These are phyloP conservation scores for Phortica okadai DNA, from an alignment of 2,888 invertebrate species.

Conservation along the genomic window DNA sequence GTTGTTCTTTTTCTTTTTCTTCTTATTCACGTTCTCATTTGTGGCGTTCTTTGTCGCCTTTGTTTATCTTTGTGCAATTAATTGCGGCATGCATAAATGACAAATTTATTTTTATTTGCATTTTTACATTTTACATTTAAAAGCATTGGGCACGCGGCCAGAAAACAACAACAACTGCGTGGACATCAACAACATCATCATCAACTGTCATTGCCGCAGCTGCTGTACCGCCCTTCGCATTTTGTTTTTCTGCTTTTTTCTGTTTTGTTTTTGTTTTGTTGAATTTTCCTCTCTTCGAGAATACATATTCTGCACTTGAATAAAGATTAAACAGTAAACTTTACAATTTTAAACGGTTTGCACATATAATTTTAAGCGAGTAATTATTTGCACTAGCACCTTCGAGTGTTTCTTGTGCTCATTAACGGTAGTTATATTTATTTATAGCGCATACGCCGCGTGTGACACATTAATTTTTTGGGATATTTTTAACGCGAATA, in stretches of 20 bases:
- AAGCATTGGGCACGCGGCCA: conserved; percentile 29
- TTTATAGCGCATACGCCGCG: conserved; percentile 20
- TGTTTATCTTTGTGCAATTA: conserved; percentile 29
- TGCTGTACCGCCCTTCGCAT: background rate
- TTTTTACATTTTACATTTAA: conserved; percentile 11
- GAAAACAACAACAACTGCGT: background rate
- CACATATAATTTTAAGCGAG: background rate
- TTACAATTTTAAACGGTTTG: too few species aligned
- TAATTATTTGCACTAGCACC: conserved; percentile 9
- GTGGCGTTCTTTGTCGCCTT: conserved; percentile 9
- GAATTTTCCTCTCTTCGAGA: too few species aligned
- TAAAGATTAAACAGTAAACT: too few species aligned
- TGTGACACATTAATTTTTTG: conserved; percentile 11
- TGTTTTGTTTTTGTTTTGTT: background rate
- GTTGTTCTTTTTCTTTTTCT: background rate
- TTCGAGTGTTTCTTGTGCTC: background rate
- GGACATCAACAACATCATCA: background rate
- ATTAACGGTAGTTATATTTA: background rate
- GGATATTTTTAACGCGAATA: conserved; percentile 17
- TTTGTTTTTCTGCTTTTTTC: conserved; percentile 1
- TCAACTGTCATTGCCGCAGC: background rate
- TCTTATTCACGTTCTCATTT: background rate
- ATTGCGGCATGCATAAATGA: conserved; percentile 19
- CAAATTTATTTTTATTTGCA: conserved; percentile 39
- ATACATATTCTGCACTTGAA: too few species aligned